These are phyloP conservation scores for Genyomyrus donnyi DNA, from an alignment of 2,113 vertebrate genomes.

Conservation along the genomic window DNA sequence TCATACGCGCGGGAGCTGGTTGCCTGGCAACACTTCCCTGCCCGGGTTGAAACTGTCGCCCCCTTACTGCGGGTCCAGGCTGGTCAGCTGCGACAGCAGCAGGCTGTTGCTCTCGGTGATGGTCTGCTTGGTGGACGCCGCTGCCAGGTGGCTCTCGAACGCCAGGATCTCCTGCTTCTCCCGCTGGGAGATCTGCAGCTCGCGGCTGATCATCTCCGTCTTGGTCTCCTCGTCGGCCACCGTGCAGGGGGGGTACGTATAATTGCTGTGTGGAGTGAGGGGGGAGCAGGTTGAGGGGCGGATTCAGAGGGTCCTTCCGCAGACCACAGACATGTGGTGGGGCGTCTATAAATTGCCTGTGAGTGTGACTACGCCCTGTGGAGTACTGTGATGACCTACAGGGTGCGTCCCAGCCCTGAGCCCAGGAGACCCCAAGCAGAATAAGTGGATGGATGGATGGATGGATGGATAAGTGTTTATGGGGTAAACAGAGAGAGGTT, in stretches of 20 bases:
- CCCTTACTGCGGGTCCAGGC: constrained; percentile 88
- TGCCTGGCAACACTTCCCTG: not conserved
- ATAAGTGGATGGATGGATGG: not conserved
- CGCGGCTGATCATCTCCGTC: constrained; percentile 85
- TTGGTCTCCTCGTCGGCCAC: constrained; percentile 89
- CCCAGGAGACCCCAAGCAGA: not conserved
- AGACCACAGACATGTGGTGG: not conserved
- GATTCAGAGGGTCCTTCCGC: not conserved
- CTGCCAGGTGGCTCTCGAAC: constrained; percentile 93
- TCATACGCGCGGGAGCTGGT: not conserved
- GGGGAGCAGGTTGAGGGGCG: not conserved
- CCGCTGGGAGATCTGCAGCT: constrained; percentile 87
- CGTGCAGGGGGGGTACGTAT: constrained; percentile 88
- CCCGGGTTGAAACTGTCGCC: not conserved
- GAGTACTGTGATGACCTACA: not conserved
- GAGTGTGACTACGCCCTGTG: not conserved
- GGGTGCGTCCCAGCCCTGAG: not conserved
- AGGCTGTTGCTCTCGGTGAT: constrained; percentile 97
- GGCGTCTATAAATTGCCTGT: not conserved
- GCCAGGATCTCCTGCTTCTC: constrained; percentile 97
- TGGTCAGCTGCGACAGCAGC: constrained; percentile 88
- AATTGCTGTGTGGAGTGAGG: constrained; percentile 67
- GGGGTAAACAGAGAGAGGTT: not conserved
- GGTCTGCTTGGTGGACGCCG: constrained; percentile 94
- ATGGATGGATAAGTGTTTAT: not conserved